phyloP scores from a whole-genome alignment of 2,888 invertebrate species.

The Macrostomum cliftonense region DNA sequence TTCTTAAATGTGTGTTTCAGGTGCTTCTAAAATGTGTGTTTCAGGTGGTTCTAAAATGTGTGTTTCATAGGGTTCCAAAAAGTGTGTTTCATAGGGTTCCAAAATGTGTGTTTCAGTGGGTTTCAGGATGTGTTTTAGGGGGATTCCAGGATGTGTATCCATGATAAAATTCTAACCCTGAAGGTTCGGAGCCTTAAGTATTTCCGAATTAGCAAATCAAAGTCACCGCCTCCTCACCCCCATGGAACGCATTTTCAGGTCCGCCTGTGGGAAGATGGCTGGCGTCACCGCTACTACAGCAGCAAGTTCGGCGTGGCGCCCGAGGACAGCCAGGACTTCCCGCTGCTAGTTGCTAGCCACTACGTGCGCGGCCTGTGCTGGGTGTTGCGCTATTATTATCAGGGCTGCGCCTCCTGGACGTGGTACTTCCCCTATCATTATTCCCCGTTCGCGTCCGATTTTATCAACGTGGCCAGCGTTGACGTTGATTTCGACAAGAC shows the following conservation, averaged over 20 bases:
- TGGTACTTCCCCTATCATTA: constrained; percentile 99
- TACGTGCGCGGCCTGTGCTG: constrained; percentile 90
- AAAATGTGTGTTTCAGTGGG: no score
- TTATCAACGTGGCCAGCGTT: constrained; percentile 67
- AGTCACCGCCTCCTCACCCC: no score
- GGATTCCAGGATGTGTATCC: no score
- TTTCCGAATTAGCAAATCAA: no score
- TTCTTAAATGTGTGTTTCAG: no score
- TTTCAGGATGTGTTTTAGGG: no score
- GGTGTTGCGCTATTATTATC: constrained; percentile 95
- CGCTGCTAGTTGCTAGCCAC: constrained; percentile 48
- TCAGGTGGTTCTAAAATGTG: no score
- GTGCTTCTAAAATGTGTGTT: no score
- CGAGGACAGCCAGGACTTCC: constrained; percentile 47
- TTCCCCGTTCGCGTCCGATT: constrained; percentile 97
- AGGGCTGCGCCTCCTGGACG: constrained; percentile 45
- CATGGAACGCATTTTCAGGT: neutral
- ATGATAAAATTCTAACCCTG: no score
- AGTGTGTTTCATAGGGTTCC: no score
- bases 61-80: no score
- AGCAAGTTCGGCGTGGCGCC: constrained; percentile 38
- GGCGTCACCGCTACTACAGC: constrained; percentile 91
- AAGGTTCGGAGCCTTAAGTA: no score
- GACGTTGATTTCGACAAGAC: constrained; percentile 57
- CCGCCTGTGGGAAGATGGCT: constrained; percentile 67